Evolutionary conservation across 2,797 vertebrate species (phyloP).

Genomic region (Heterohyrax brucei): DNA sequence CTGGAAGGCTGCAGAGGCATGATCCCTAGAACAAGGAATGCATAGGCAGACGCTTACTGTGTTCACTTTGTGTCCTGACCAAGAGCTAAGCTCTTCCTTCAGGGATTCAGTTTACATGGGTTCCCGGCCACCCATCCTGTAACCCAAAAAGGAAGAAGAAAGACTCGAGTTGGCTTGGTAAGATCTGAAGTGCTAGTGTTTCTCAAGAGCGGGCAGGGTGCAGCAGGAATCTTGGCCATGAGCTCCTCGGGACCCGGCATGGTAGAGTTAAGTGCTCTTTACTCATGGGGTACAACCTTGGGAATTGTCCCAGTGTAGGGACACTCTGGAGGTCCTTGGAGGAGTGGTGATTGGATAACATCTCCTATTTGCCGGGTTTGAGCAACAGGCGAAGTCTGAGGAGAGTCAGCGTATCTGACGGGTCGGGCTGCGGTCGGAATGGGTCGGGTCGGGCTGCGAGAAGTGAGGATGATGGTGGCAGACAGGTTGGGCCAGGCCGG

Average conservation of each 20-base stretch:
- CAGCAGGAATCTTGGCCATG: neutral
- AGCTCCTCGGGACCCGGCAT: neutral
- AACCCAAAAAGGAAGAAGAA: neutral
- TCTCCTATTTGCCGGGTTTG: neutral
- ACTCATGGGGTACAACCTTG: neutral
- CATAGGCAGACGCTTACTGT: neutral
- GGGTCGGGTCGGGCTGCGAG: neutral
- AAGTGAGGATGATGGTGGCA: neutral
- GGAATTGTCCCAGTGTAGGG: neutral
- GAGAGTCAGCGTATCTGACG: neutral
- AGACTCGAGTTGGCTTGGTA: neutral
- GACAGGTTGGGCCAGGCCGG: neutral
- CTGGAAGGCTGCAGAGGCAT: neutral
- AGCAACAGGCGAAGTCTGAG: neutral
- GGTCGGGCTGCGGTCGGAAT: neutral
- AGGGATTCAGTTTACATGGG: neutral
- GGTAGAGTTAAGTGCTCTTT: neutral
- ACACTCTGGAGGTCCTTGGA: neutral
- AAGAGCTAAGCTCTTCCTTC: neutral
- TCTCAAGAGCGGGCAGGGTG: neutral
- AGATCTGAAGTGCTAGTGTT: neutral
- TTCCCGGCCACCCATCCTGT: neutral
- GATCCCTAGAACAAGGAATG: neutral
- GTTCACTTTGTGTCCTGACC: neutral
- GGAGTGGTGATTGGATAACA: neutral